Percentiles rank a stretch among this genome's conserved stretches.
Evolutionary conservation across 2,797 vertebrate species (phyloP).

Genomic region (Odontamblyopus lacepedii): DNA sequence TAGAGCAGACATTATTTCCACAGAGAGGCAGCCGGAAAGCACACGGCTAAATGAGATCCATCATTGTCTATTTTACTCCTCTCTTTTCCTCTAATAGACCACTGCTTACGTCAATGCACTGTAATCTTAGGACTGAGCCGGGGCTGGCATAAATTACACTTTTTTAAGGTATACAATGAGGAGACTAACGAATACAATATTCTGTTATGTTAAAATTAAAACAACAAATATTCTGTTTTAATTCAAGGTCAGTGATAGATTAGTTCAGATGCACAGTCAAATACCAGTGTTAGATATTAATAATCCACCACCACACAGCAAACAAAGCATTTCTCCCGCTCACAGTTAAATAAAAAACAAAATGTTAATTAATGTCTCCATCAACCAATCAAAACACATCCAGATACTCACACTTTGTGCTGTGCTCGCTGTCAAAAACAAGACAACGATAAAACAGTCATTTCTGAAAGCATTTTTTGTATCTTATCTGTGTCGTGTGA

Average conservation of each 20-base stretch:
- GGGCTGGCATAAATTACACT: not conserved
- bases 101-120: not conserved
- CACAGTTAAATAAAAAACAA: constrained; percentile 10
- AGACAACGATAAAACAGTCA: constrained; percentile 17
- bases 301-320: too few relatives aligned
- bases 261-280: constrained; percentile 30
- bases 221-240: too few relatives aligned
- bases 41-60: constrained; percentile 4
- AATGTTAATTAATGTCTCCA: not conserved
- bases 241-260: not conserved
- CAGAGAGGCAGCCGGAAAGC: not conserved
- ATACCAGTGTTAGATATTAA: constrained; percentile 13
- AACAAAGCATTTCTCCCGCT: not conserved
- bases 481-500: too few relatives aligned
- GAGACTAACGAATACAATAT: too few relatives aligned
- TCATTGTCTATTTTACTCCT: not conserved
- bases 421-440: constrained; percentile 65
- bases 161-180: not conserved
- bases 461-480: too few relatives aligned
- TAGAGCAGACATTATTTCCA: not conserved
- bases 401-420: constrained; percentile 65
- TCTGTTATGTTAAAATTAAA: too few relatives aligned
- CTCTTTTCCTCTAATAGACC: not conserved
- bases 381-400: constrained; percentile 33
- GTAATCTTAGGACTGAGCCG: not conserved